Conservation (phyloP, 1,140 invertebrate genomes). For the Hycleus phaleratus region DNA sequence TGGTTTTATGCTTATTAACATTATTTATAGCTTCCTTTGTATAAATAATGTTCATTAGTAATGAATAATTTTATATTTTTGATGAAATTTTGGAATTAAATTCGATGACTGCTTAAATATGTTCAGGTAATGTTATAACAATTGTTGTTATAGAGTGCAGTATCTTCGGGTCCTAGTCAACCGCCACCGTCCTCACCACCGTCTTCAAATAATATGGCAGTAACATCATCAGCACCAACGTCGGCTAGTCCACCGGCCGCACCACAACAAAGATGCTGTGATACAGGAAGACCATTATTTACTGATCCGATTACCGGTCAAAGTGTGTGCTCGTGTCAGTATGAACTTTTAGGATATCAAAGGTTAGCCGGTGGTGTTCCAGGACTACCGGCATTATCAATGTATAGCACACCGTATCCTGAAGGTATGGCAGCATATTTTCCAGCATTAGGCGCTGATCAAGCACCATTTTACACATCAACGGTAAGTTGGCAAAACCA, state of each 20-base stretch:
- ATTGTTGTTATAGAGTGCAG: conserved; percentile 37
- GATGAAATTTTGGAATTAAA: too few relatives aligned
- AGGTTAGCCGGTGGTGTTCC: conserved; percentile 57
- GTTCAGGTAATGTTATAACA: too few relatives aligned
- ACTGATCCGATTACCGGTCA: conserved; percentile 88
- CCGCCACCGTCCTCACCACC: conserved; percentile 46
- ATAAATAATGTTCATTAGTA: too few relatives aligned
- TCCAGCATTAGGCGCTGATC: conserved; percentile 68
- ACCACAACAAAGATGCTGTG: conserved; percentile 68
- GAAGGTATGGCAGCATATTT: conserved; percentile 76
- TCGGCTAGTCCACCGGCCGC: conserved; percentile 38
- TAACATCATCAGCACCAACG: conserved; percentile 48
- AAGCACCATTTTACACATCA: conserved; percentile 73
- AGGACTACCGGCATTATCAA: conserved; percentile 49
- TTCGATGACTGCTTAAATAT: too few relatives aligned
- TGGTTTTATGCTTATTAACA: too few relatives aligned
- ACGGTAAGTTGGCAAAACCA: conserved; percentile 53
- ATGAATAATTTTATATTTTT: too few relatives aligned
- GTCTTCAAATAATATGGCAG: conserved; percentile 45
- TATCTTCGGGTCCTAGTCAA: conserved; percentile 46
- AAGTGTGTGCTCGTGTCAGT: conserved; percentile 88
- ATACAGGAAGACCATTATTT: conserved; percentile 83
- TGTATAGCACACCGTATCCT: conserved; percentile 69
- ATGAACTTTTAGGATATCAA: conserved; percentile 72
- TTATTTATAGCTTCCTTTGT: too few relatives aligned